Percentiles rank a stretch among this genome's conserved stretches.
phyloP scores from a whole-genome alignment of 2,113 vertebrate species.

The Pagrus major region DNA sequence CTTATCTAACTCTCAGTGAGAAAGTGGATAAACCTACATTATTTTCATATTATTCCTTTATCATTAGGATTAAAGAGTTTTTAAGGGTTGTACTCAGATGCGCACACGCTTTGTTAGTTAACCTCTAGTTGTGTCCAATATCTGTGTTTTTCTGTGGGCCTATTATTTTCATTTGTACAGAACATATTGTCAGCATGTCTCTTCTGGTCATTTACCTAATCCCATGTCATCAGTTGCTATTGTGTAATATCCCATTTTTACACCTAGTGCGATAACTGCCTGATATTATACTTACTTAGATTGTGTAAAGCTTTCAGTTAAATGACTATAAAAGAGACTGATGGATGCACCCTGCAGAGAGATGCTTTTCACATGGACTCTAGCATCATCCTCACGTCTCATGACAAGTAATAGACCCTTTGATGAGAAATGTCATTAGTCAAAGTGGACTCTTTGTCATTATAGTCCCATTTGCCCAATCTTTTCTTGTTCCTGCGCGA shows the following conservation, averaged over 20 bases:
- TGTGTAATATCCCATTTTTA: background rate
- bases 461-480: background rate
- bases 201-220: background rate
- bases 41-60: background rate
- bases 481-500: background rate
- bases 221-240: background rate
- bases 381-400: background rate
- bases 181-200: background rate
- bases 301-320: background rate
- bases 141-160: background rate
- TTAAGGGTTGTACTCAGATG: background rate
- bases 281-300: background rate
- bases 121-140: background rate
- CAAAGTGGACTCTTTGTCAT: conserved; percentile 11
- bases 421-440: background rate
- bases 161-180: background rate
- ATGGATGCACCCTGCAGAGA: background rate
- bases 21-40: background rate
- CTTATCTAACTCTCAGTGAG: background rate
- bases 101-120: conserved; percentile 3
- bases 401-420: background rate
- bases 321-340: background rate
- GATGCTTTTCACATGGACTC: background rate
- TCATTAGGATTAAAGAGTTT: background rate
- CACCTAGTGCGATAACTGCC: background rate